A percentile compares a stretch with the other conserved stretches of the same genome.
Evolutionary conservation across 2,797 vertebrate species (phyloP).

Genomic region (Coregonus suidteri): DNA sequence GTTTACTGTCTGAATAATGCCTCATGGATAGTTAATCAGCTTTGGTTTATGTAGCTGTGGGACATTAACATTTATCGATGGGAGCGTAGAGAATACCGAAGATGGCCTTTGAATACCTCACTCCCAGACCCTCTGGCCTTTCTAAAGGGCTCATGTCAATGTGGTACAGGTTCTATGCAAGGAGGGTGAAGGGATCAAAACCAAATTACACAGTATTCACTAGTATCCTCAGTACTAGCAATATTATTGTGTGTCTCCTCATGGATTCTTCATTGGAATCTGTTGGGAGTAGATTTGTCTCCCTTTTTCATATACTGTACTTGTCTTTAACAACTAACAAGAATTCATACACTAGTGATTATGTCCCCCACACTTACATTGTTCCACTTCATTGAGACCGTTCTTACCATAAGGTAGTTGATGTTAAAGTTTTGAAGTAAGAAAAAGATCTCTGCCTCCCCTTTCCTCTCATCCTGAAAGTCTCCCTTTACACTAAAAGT

Average conservation of each 20-base stretch:
- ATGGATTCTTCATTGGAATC: too few species aligned
- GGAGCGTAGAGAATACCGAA: not conserved
- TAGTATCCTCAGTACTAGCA: too few species aligned
- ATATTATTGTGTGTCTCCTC: too few species aligned
- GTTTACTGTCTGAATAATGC: too few species aligned
- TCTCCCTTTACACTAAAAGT: not conserved
- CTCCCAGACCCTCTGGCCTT: not conserved
- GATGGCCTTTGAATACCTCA: slow-evolving; percentile 10
- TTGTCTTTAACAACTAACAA: too few species aligned
- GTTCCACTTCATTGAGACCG: not conserved
- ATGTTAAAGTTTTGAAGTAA: not conserved
- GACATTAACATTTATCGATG: slow-evolving; percentile 15
- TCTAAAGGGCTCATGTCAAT: not conserved
- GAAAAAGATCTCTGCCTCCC: not conserved
- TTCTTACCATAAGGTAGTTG: not conserved
- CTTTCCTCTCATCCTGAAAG: not conserved
- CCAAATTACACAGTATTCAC: too few species aligned
- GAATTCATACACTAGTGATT: too few species aligned
- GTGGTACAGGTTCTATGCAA: not conserved
- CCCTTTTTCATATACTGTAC: too few species aligned
- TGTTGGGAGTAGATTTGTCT: too few species aligned
- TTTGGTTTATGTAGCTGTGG: not conserved
- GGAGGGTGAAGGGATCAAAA: too few species aligned
- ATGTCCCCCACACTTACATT: not conserved
- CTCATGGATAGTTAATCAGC: not conserved